Conservation (phyloP, 1,140 invertebrate genomes). For the Aporrectodea caliginosa region DNA sequence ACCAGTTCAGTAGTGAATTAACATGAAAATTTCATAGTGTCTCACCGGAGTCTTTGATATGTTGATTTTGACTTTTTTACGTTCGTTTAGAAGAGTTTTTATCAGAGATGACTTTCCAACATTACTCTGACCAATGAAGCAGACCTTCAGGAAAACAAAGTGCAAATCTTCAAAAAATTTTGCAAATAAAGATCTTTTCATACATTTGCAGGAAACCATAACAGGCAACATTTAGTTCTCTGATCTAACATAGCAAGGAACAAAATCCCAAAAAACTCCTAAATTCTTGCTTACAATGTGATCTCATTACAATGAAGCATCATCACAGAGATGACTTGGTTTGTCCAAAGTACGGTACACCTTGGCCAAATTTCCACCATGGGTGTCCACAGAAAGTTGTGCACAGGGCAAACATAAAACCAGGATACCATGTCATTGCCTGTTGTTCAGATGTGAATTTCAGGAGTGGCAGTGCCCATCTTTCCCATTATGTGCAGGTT, state of each 20-base stretch:
- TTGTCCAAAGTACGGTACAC: no score
- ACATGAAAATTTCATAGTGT: not conserved
- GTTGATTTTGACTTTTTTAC: constrained; percentile 37
- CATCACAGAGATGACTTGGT: not conserved
- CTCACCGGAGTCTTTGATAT: constrained; percentile 48
- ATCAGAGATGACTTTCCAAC: constrained; percentile 52
- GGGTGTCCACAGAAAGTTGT: no score
- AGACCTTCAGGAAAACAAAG: constrained; percentile 39
- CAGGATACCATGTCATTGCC: no score
- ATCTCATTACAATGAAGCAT: not conserved
- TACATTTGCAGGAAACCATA: no score
- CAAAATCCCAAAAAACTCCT: not conserved
- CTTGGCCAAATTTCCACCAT: no score
- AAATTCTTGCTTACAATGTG: not conserved
- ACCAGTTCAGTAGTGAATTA: not conserved
- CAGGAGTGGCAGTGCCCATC: no score
- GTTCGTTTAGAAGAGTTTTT: constrained; percentile 39
- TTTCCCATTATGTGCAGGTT: no score
- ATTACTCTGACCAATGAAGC: constrained; percentile 52
- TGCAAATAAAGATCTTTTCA: no score
- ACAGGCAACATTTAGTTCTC: not conserved
- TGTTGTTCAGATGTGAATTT: no score
- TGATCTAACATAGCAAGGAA: not conserved
- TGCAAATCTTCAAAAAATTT: no score
- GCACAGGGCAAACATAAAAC: no score